These are phyloP conservation scores for Gadopsis bispinosus DNA, from an alignment of 2,797 vertebrate genomes.

Conservation along the genomic window DNA sequence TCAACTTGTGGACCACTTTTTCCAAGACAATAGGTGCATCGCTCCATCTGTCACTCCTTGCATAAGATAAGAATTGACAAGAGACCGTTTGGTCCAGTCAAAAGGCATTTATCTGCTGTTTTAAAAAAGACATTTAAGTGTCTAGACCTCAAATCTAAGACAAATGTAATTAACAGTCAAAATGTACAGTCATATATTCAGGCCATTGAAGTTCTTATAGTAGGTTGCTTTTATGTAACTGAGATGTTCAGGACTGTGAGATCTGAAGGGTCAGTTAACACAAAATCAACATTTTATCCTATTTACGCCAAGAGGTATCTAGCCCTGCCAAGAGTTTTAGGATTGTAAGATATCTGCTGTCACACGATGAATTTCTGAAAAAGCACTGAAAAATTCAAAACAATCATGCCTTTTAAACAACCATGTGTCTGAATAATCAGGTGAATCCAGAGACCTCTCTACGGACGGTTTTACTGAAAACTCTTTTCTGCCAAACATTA, in stretches of 20 bases:
- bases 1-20: conserved; percentile 16
- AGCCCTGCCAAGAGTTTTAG: neutral
- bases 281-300: neutral
- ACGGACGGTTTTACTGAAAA: neutral
- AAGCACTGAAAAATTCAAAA: neutral
- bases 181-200: neutral
- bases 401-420: neutral
- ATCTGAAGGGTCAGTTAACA: neutral
- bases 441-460: neutral
- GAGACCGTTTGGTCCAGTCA: conserved; percentile 19
- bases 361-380: neutral
- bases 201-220: neutral
- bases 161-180: conserved; percentile 1
- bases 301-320: neutral
- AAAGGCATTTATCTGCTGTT: conserved; percentile 26
- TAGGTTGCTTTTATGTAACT: neutral
- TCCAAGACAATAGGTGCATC: conserved; percentile 5
- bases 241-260: neutral
- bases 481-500: neutral
- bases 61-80: conserved; percentile 12
- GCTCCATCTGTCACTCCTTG: conserved; percentile 42
- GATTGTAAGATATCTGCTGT: neutral
- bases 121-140: neutral
- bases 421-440: neutral
- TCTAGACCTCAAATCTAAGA: conserved; percentile 1